phyloP scores from a whole-genome alignment of 1,140 invertebrate species.

The Ruditapes philippinarum region DNA sequence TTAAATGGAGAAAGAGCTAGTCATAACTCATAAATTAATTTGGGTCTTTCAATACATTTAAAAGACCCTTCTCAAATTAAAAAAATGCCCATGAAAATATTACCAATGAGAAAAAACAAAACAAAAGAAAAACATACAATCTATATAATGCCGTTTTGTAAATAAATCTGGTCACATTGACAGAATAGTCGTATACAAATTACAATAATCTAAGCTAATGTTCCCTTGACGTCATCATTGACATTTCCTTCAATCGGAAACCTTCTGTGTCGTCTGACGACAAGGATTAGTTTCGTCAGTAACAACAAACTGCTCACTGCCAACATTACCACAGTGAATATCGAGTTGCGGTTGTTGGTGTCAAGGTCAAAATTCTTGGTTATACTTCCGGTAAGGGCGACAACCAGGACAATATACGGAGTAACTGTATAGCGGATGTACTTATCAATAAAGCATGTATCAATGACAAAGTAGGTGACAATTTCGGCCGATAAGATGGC shows the following conservation, averaged over 20 bases:
- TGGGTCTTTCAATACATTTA: no score
- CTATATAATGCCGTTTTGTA: no score
- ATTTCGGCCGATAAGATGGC: slow-evolving; percentile 72
- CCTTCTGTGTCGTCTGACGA: slow-evolving; percentile 56
- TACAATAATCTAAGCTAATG: slow-evolving; percentile 11
- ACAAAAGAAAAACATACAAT: no score
- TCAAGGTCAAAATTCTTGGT: slow-evolving; percentile 58
- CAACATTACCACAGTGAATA: slow-evolving; percentile 59
- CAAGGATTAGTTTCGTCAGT: slow-evolving; percentile 52
- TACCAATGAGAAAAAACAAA: no score
- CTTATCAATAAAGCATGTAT: slow-evolving; percentile 74
- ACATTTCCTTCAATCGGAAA: slow-evolving; percentile 13
- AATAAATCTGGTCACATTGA: no score
- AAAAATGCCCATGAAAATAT: no score
- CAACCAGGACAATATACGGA: slow-evolving; percentile 71
- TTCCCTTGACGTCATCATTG: slow-evolving; percentile 22
- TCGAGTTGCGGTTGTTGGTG: slow-evolving; percentile 33
- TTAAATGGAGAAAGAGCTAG: no score
- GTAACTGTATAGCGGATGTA: slow-evolving; percentile 72
- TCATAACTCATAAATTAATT: no score
- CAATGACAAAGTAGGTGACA: slow-evolving; percentile 71
- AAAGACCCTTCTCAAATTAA: no score
- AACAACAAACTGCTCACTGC: slow-evolving; percentile 23
- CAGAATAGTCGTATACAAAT: no score
- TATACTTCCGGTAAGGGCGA: slow-evolving; percentile 70